phyloP scores from a whole-genome alignment of 2,113 vertebrate genomes.

The Hiodon tergisus region DNA sequence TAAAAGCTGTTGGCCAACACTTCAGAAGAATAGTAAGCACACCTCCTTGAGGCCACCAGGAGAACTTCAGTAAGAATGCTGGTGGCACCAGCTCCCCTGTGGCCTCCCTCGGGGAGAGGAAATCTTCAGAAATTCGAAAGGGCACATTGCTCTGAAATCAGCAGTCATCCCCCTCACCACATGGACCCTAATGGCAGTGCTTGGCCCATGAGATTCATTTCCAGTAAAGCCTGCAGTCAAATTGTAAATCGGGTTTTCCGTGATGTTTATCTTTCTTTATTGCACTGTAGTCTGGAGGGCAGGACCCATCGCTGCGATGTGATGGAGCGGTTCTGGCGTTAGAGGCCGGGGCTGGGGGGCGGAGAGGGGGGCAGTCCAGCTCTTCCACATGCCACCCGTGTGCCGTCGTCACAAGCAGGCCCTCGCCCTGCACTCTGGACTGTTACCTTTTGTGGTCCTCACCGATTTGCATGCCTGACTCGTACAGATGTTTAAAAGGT shows the following conservation, averaged over 20 bases:
- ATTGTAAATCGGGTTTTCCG: conserved; percentile 45
- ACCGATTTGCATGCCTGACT: too few relatives aligned
- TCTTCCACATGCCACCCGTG: too few relatives aligned
- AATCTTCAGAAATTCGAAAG: neutral
- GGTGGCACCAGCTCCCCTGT: neutral
- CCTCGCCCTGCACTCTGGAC: too few relatives aligned
- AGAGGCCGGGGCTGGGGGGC: too few relatives aligned
- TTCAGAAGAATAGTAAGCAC: too few relatives aligned
- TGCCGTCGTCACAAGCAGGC: too few relatives aligned
- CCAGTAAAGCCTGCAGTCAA: conserved; percentile 50
- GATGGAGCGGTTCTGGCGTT: neutral
- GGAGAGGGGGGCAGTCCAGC: neutral
- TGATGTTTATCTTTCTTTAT: conserved; percentile 58
- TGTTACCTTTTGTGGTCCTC: too few relatives aligned
- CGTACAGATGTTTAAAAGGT: too few relatives aligned
- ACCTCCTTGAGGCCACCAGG: too few relatives aligned
- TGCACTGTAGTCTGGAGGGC: conserved; percentile 54
- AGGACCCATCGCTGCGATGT: conserved; percentile 31
- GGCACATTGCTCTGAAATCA: neutral
- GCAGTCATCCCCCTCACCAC: conserved; percentile 42
- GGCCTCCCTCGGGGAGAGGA: neutral
- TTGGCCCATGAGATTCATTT: conserved; percentile 55
- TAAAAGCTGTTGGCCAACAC: too few relatives aligned
- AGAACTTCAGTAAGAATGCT: too few relatives aligned
- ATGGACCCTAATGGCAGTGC: conserved; percentile 48